A percentile compares a stretch with the other conserved stretches of the same genome.
These are phyloP conservation scores for Eurytoma adleriae DNA, from an alignment of 2,888 invertebrate genomes.

Conservation along the genomic window DNA sequence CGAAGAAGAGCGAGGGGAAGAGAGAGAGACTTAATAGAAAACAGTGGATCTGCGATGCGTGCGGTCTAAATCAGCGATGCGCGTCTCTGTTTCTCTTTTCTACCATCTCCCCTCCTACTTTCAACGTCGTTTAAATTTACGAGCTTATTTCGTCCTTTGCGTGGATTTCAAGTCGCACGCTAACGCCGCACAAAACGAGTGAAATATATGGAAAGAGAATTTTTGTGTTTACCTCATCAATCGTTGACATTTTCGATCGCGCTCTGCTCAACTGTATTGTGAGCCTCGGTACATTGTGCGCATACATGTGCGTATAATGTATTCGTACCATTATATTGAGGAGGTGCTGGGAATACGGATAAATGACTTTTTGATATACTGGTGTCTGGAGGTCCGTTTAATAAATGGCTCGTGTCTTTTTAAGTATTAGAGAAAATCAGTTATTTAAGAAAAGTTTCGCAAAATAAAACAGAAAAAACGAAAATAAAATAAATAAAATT, in stretches of 20 bases:
- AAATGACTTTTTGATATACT: constrained; percentile 29
- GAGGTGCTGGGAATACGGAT: not conserved
- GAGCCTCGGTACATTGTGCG: not conserved
- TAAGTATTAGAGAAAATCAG: not conserved
- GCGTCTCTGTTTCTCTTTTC: constrained; percentile 22
- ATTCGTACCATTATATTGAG: not conserved
- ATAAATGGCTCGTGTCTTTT: constrained; percentile 8
- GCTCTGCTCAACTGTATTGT: not conserved
- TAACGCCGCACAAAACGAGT: constrained; percentile 22
- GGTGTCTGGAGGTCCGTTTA: not conserved
- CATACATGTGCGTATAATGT: not conserved
- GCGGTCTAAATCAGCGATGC: constrained; percentile 29
- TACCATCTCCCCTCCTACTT: not conserved
- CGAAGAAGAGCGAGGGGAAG: not conserved
- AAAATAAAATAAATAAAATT: no score
- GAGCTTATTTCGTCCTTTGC: constrained; percentile 14
- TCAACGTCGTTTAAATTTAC: constrained; percentile 43
- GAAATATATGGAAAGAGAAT: constrained; percentile 29
- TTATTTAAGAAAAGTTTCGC: not conserved
- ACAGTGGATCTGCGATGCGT: not conserved
- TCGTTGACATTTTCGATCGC: constrained; percentile 26
- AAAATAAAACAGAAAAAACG: no score
- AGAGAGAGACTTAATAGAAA: not conserved
- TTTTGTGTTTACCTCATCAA: constrained; percentile 48
- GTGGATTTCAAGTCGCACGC: constrained; percentile 21